Conservation (phyloP, 2,113 vertebrate genomes). For the Perognathus longimembris region DNA sequence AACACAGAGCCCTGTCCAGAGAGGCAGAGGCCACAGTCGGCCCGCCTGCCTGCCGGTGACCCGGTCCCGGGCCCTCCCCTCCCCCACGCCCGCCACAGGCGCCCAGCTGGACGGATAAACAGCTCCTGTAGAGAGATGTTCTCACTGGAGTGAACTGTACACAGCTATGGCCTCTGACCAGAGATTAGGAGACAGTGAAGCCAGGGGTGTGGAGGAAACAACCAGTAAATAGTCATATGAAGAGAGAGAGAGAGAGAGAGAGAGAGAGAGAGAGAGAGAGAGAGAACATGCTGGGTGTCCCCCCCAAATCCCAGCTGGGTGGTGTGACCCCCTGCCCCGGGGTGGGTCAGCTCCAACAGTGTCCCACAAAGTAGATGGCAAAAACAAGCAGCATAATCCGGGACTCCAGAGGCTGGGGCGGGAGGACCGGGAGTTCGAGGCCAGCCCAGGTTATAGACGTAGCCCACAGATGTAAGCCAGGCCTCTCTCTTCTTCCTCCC, state of each 20-base stretch:
- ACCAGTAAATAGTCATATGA: not conserved
- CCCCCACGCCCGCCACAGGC: not conserved
- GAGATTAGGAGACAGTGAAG: not conserved
- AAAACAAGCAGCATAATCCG: not conserved
- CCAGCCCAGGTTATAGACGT: not conserved
- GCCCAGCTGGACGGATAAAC: constrained; percentile 28
- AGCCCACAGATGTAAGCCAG: too few species aligned
- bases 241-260: too few species aligned
- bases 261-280: too few species aligned
- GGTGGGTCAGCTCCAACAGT: not conserved
- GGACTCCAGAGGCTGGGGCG: not conserved
- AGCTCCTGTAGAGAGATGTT: constrained; percentile 72
- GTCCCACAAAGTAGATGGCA: not conserved
- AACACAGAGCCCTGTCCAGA: constrained; percentile 65
- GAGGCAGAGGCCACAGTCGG: constrained; percentile 83
- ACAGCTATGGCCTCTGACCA: not conserved
- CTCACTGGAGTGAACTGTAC: constrained; percentile 43
- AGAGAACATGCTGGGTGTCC: too few species aligned
- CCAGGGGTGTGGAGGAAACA: not conserved
- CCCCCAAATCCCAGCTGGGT: not conserved
- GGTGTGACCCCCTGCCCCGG: not conserved
- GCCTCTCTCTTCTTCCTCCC: not conserved
- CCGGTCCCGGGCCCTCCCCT: constrained; percentile 20
- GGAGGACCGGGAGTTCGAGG: not conserved
- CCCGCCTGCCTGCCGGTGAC: constrained; percentile 79